phyloP scores from a whole-genome alignment of 1,140 invertebrate species.

The Tribolium madens region DNA sequence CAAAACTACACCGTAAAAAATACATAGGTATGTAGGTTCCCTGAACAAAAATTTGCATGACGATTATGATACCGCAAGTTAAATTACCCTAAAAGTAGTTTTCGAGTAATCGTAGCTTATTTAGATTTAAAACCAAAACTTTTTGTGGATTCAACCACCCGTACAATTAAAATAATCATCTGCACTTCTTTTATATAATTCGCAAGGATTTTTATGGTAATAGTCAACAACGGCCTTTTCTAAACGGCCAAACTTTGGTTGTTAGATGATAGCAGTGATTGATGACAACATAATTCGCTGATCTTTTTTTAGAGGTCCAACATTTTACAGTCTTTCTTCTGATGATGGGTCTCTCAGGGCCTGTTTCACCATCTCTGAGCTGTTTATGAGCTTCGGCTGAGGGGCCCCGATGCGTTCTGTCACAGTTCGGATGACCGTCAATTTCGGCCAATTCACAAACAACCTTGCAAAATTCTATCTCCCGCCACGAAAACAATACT shows the following conservation, averaged over 20 bases:
- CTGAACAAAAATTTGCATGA: no score
- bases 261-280: background rate
- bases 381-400: conserved; percentile 15
- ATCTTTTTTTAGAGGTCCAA: background rate
- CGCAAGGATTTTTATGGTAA: background rate
- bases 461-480: conserved; percentile 13
- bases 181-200: background rate
- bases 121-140: background rate
- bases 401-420: conserved; percentile 22
- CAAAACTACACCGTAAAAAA: no score
- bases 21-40: no score
- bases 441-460: conserved; percentile 31
- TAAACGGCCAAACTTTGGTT: background rate
- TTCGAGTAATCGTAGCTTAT: background rate
- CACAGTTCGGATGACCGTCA: conserved; percentile 34
- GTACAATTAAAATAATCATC: background rate
- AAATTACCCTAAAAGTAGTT: no score
- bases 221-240: background rate
- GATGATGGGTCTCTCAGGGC: conserved; percentile 22
- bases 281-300: background rate
- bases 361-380: background rate
- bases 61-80: no score
- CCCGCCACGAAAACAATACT: conserved; percentile 33
- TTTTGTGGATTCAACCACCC: background rate
- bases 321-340: background rate